A percentile compares a stretch with the other conserved stretches of the same genome.
phyloP scores from a whole-genome alignment of 1,140 invertebrate species.

The Saxidomus purpurata region DNA sequence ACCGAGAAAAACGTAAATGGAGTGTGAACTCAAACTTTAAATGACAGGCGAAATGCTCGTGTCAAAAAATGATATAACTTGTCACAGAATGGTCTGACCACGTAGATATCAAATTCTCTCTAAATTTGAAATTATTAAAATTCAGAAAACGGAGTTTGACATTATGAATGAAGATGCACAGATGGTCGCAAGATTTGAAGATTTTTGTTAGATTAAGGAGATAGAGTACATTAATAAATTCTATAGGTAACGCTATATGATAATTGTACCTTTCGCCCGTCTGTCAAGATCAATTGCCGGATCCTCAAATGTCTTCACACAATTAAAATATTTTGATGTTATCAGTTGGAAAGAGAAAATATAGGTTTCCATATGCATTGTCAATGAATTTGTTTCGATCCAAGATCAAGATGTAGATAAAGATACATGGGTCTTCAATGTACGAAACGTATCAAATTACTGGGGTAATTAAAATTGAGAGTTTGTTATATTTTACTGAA shows the following conservation, averaged over 20 bases:
- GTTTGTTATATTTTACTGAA: background rate
- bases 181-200: background rate
- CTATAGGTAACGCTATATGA: conserved; percentile 37
- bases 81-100: background rate
- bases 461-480: background rate
- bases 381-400: conserved; percentile 41
- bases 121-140: background rate
- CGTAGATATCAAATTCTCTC: background rate
- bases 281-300: conserved; percentile 25
- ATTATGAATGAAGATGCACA: conserved; percentile 1
- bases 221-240: conserved; percentile 3
- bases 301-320: conserved; percentile 26
- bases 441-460: background rate
- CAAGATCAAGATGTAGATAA: conserved; percentile 28
- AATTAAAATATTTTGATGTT: conserved; percentile 58
- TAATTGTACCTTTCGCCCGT: background rate
- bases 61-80: background rate
- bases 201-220: background rate
- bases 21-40: too few relatives aligned
- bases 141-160: background rate
- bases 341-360: conserved; percentile 45
- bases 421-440: background rate
- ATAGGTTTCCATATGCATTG: conserved; percentile 39
- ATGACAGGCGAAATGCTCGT: background rate
- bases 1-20: too few relatives aligned